Evolutionary conservation across 2,797 vertebrate species (phyloP).

Genomic region (Momotus momota): DNA sequence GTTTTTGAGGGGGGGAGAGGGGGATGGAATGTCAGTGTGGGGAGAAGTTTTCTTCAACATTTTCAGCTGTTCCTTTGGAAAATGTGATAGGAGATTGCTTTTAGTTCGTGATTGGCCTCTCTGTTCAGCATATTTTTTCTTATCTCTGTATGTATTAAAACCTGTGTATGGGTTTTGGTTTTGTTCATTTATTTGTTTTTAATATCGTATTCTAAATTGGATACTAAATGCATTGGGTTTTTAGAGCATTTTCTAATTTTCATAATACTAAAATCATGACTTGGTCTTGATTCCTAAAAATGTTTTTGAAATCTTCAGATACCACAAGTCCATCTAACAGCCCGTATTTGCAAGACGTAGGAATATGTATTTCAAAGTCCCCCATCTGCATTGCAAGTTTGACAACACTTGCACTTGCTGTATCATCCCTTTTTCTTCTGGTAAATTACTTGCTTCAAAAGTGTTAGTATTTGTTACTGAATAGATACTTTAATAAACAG

Average conservation of each 20-base stretch:
- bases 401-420: background rate
- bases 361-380: background rate
- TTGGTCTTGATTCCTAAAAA: background rate
- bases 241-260: background rate
- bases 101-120: background rate
- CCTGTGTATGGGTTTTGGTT: background rate
- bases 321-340: background rate
- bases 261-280: background rate
- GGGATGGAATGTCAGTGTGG: too few species aligned
- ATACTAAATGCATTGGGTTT: background rate
- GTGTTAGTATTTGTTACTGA: background rate
- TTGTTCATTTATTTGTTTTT: background rate
- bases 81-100: background rate
- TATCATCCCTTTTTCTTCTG: background rate
- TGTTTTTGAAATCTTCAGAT: background rate
- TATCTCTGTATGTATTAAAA: background rate
- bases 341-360: background rate
- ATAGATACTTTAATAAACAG: background rate
- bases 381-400: background rate
- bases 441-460: background rate
- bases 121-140: background rate
- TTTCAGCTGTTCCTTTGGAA: background rate
- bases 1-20: background rate
- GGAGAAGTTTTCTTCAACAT: background rate
- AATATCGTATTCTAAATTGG: background rate